phyloP scores from a whole-genome alignment of 2,888 invertebrate genomes.

The Pherbina coryleti region DNA sequence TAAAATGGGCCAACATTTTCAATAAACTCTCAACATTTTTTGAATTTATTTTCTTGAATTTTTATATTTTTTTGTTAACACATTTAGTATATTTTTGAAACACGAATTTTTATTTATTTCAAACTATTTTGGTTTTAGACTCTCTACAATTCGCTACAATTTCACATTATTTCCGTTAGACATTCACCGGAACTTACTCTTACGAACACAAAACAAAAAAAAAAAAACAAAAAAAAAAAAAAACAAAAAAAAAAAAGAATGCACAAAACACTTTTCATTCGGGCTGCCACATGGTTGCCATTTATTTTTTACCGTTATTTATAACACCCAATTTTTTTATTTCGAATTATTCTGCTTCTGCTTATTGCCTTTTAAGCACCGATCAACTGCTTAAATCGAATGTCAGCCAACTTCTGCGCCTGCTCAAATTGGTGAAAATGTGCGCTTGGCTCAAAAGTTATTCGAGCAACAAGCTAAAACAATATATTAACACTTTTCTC shows the following conservation, averaged over 20 bases:
- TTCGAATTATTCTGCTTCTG: background rate
- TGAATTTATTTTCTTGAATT: background rate
- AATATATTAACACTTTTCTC: conserved; percentile 39
- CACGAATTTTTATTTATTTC: too few species aligned
- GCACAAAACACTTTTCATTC: background rate
- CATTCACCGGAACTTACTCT: too few species aligned
- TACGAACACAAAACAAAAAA: too few species aligned
- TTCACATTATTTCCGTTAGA: background rate
- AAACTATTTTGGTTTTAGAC: too few species aligned
- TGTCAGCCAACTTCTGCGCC: conserved; percentile 40
- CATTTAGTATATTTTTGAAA: too few species aligned
- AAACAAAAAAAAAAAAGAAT: background rate
- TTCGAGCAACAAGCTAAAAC: conserved; percentile 13
- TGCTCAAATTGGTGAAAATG: conserved; percentile 34
- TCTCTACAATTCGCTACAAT: too few species aligned
- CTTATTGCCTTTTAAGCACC: conserved; percentile 11
- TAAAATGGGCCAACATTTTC: too few species aligned
- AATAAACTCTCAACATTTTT: background rate
- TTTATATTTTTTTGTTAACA: background rate
- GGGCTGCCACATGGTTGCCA: background rate
- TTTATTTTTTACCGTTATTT: background rate
- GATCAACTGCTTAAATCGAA: conserved; percentile 40
- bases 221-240: background rate
- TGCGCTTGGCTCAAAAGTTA: background rate
- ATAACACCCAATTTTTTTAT: too few species aligned